Evolutionary conservation across 2,888 invertebrate species (phyloP), one percentile per base, ranked within the genome.

Genomic region (Dryocosmus kuriphilus): DNA sequence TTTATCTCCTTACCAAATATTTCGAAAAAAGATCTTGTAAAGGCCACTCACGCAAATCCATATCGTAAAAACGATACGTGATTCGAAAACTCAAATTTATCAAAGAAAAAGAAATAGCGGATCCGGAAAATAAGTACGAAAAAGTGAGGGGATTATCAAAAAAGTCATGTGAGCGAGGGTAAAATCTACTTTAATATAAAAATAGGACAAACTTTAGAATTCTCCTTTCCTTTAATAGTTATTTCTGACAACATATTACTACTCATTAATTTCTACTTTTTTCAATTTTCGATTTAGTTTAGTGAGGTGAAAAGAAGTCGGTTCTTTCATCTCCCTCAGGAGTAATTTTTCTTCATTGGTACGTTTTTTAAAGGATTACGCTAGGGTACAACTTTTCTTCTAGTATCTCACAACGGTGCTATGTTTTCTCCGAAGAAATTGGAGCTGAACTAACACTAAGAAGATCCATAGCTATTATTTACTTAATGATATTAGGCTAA

Each of bases 361-460:
- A 27, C 16, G 51, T 30, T 27, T 71, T 71, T 71, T 67, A 46
- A 67, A 55, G 5, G 51, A 71, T 30, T 71, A 7, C 51, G n/a
- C 71, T 6, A 71, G 51, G 51, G 71, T 51, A 19, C 32, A 71
- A 71, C 71, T 71, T 71, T 71, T 71, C 71, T 71, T 71, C 2
- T 14, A 46, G 3, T 51, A 51, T n/a, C 24, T 32, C n/a, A n/a
- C 51, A 71, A 30, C 30, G 14, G 71, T 5, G 4, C 19, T 51
- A 5, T 51, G 32, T 60, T 60, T 60, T 27, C 6, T 0, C 27
- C 1, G 1, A 16, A 16, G 7, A 16, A 60, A 27, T 27, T 27
- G 5, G 6, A 27, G 16, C 2, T 7, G 16, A 27, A 27, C 16
- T 27, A 32, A 27, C 11, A 30, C n/a, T 30, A 9, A 30, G 51